Evolutionary conservation across 2,888 invertebrate genomes (phyloP).

Genomic region (Rotaria sp.): DNA sequence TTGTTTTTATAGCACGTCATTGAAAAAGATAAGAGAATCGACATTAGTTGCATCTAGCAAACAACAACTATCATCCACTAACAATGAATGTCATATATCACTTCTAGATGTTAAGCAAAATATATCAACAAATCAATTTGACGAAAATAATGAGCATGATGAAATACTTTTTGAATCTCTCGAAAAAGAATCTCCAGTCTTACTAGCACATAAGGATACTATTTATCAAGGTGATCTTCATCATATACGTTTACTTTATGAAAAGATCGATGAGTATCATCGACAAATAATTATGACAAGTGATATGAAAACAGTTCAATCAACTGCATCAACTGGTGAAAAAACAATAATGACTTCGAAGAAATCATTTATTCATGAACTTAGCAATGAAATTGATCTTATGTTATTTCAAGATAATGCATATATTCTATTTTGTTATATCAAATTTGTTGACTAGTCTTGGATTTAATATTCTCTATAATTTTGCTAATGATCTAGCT

Average conservation of each 20-base stretch:
- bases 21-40: no score
- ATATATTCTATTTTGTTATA: slow-evolving; percentile 74
- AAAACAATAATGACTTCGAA: background rate
- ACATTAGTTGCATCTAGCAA: no score
- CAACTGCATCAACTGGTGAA: background rate
- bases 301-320: background rate
- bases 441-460: slow-evolving; percentile 88
- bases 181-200: no score
- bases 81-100: no score
- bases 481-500: no score
- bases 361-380: no score
- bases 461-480: slow-evolving; percentile 63
- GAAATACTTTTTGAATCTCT: no score
- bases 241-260: background rate
- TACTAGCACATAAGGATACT: background rate
- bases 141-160: no score
- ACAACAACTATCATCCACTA: no score
- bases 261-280: background rate
- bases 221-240: background rate
- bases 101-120: no score
- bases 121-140: no score
- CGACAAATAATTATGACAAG: background rate
- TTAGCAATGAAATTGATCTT: slow-evolving; percentile 63
- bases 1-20: no score
- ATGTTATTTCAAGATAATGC: slow-evolving; percentile 75